Percentiles rank a stretch among this genome's conserved stretches.
phyloP scores from a whole-genome alignment of 2,113 vertebrate species.

The Phalacrocorax aristotelis region DNA sequence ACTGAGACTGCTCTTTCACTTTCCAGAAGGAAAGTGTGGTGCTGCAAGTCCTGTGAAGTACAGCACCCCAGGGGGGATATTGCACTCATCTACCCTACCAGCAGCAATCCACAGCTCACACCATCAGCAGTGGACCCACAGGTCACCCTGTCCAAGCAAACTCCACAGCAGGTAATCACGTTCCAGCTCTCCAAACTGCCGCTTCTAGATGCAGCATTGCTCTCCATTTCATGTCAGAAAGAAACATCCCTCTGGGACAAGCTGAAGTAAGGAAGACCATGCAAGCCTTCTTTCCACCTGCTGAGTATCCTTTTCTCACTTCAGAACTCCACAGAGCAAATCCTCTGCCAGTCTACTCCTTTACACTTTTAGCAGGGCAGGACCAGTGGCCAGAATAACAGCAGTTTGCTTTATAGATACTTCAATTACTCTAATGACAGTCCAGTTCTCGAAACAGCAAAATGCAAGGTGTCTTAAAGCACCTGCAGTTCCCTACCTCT shows the following conservation, averaged over 20 bases:
- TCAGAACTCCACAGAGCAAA: background rate
- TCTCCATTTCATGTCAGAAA: background rate
- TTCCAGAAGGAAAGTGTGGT: background rate
- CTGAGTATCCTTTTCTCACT: background rate
- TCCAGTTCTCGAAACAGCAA: background rate
- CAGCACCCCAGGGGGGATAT: background rate
- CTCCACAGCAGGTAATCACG: fast-evolving
- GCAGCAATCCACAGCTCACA: background rate
- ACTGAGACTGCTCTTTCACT: background rate
- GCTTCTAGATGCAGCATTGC: background rate
- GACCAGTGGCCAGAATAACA: background rate
- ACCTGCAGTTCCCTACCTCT: background rate
- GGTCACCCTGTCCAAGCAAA: background rate
- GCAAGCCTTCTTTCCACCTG: background rate
- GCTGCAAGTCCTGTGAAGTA: background rate
- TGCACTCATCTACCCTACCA: background rate
- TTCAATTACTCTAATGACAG: background rate
- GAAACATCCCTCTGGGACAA: background rate
- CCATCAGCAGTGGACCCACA: fast-evolving
- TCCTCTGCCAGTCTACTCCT: background rate
- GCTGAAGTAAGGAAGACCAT: background rate
- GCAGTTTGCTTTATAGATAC: background rate
- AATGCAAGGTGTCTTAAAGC: background rate
- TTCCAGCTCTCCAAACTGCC: background rate
- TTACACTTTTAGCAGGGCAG: background rate